Evolutionary conservation across 2,113 vertebrate genomes (phyloP), one percentile per base, ranked within the genome.

Genomic region (Petaurus breviceps): DNA sequence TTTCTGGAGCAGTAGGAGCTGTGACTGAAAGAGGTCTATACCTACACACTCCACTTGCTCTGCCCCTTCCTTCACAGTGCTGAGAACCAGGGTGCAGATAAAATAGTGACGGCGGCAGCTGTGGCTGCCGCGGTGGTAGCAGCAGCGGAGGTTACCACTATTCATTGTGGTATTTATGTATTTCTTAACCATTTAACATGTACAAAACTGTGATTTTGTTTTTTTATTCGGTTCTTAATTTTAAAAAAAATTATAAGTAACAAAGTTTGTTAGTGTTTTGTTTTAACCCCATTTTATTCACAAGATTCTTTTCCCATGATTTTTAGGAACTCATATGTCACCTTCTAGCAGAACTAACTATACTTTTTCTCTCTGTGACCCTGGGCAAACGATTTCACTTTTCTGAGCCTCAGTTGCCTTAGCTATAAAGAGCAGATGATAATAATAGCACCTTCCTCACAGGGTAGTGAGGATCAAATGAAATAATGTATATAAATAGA

Each of bases 381-480:
- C 0, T 43, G 43, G 89, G 49, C 90, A 94, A 91, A 92, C 28
- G 50, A 47, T 49, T 90, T 94, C 51, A 53, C 51, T 90, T 92
- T 25, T 92, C 53, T 43, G n/a, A 91, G 53, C 43, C 68, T 94
- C 89, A 43, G 19, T 93, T 92, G 95, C 92, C 84, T 12, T 24
- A 93, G 90, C 90, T 90, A 24, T 28, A 91, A 92, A 93, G 57
- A 37, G n/a, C 68, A 84, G 16, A 43, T 84, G 68, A 84, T 84
- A 84, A 84, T 84, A 84, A 84, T 84, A 84, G 68, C 68, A 84
- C n/a, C 19, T 84, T 43, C 68, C n/a, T 84, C n/a, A 43, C 19
- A 89, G 14, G 28, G 90, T 94, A 93, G 55, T 92, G n/a, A 94
- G 92, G 54, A 49, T 90, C 91, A 92, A 51, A 77, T 93, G 55